These are phyloP conservation scores for Zaprionus gabonicus DNA, from an alignment of 1,140 invertebrate species.

Conservation along the genomic window DNA sequence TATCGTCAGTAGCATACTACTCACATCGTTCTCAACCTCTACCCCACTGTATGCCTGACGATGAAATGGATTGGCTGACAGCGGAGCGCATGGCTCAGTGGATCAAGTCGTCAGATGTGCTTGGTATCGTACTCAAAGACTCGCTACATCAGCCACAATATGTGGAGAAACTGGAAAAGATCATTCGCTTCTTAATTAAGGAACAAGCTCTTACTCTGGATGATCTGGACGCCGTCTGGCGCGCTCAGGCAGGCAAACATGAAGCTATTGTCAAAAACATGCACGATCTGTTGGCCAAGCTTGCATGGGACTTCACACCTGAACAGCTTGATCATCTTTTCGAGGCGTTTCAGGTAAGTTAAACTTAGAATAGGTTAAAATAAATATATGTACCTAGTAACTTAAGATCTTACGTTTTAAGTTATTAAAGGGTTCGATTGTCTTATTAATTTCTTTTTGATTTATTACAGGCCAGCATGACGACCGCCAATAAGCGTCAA, in stretches of 20 bases:
- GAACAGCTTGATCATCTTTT: conserved; percentile 99
- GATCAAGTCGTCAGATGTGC: conserved; percentile 98
- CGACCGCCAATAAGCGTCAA: conserved; percentile 97
- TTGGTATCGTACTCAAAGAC: conserved; percentile 97
- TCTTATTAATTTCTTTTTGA: conserved; percentile 26
- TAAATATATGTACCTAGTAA: neutral
- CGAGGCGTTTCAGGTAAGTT: conserved; percentile 96
- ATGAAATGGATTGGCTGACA: conserved; percentile 97
- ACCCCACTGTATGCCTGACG: conserved; percentile 81
- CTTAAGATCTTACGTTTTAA: neutral
- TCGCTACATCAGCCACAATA: conserved; percentile 99
- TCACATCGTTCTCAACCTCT: conserved; percentile 89
- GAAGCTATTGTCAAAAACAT: conserved; percentile 99
- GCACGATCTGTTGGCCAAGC: conserved; percentile 97
- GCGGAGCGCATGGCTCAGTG: conserved; percentile 97
- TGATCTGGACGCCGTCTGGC: conserved; percentile 98
- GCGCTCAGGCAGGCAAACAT: conserved; percentile 97
- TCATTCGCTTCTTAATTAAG: conserved; percentile 98
- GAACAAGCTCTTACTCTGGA: conserved; percentile 95
- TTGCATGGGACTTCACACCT: conserved; percentile 99
- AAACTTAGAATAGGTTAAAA: neutral
- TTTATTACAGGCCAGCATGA: conserved; percentile 93
- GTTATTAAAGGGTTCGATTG: neutral
- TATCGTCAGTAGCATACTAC: conserved; percentile 95
- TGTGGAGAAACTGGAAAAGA: conserved; percentile 99